Evolutionary conservation across 2,113 vertebrate species (phyloP), one percentile per base, ranked within the genome.

Genomic region (Gnathonemus longibarbis): DNA sequence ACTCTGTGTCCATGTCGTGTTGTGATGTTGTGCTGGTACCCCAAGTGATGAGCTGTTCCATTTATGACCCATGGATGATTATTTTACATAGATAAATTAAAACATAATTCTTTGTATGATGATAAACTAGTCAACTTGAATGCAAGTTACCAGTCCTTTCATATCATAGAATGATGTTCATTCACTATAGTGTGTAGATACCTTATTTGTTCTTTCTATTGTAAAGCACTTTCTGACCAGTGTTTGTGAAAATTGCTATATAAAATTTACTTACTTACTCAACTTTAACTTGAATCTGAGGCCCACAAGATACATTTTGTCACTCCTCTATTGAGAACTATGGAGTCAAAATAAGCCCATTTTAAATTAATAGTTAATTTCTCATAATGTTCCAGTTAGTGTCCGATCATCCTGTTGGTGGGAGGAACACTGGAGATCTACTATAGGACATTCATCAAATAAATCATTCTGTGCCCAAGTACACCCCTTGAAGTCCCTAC

Each of bases 1-100:
- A 90, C 89, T 91, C 90, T 84, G 90, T 91, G 92, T 91, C 91
- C 92, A 93, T 21, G 19, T 56, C 53, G 19, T 21, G 53, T 21
- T 92, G 90, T 91, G 49, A 39, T 58, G 53, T 77, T 77, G 24
- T 42, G 17, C 39, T 11, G 21, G 87, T 88, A 7, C 53, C 17
- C 31, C 56, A 7, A 19, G 15, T 17, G 24, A 62, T 42, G 52
- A n/a, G 53, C 19, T 27, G 17, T 62, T 88, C 17, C 10, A 17
- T 39, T 45, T n/a, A 35, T 88, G 87, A 88, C 39, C 86, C 45
- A 52, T 83, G 85, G 58, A 70, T 56, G 24, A 62, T 62, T 62
- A n/a, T 62, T 62, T 62, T 62, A 62, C 24, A n/a, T n/a, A n/a
- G 24, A n/a, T 62, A 62, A n/a, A n/a, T 62, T n/a, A n/a, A 62